Percentiles rank a stretch among this genome's conserved stretches.
Conservation (phyloP, 1,140 invertebrate genomes). For the Drosophila simulans region DNA sequence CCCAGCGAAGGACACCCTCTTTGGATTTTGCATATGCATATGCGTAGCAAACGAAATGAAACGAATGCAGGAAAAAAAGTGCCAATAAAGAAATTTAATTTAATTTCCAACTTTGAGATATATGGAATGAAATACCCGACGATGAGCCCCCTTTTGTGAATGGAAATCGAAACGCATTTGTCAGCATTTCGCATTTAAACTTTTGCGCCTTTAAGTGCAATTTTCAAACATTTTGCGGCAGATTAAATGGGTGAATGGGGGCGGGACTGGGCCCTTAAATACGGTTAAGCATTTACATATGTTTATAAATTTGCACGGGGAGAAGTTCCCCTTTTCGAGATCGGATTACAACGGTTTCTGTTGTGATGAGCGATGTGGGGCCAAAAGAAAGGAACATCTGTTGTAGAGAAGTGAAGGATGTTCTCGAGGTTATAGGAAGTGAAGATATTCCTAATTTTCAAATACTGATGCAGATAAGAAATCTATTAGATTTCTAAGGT, state of each 20-base stretch:
- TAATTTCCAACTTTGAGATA: slow-evolving; percentile 68
- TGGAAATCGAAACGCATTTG: slow-evolving; percentile 72
- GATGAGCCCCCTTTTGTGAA: neutral
- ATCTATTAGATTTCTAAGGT: no score
- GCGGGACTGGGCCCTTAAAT: neutral
- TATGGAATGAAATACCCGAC: slow-evolving; percentile 2
- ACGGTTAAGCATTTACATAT: slow-evolving; percentile 24
- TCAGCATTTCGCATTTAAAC: slow-evolving; percentile 73
- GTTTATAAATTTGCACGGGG: slow-evolving; percentile 25
- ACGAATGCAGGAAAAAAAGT: slow-evolving; percentile 46
- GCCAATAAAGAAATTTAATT: slow-evolving; percentile 80
- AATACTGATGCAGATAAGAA: no score
- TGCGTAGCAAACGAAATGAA: slow-evolving; percentile 53
- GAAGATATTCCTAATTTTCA: no score
- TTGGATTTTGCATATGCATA: slow-evolving; percentile 57
- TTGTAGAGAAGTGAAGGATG: neutral
- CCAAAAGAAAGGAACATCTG: slow-evolving; percentile 1
- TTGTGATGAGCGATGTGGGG: neutral
- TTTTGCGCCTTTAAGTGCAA: slow-evolving; percentile 62
- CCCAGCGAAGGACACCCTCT: slow-evolving; percentile 8
- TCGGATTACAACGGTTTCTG: neutral
- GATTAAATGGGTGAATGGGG: slow-evolving; percentile 47
- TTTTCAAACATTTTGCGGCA: slow-evolving; percentile 63
- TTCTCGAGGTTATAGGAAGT: no score
- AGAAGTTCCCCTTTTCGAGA: neutral